phyloP scores from a whole-genome alignment of 2,888 invertebrate genomes.

The Mimachlamys varia region DNA sequence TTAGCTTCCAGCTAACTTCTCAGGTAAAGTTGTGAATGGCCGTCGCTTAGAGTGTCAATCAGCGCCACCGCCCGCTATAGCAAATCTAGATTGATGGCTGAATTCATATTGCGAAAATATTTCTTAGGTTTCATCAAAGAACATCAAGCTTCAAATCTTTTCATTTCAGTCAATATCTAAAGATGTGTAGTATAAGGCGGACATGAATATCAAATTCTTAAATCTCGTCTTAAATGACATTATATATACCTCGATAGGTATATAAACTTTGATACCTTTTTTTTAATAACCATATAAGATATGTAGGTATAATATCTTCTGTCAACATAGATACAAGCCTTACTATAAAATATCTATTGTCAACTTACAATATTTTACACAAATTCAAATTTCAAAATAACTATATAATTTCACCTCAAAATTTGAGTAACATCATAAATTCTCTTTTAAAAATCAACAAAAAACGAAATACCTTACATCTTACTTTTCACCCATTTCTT shows the following conservation, averaged over 20 bases:
- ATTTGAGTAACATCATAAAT: not conserved
- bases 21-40: slow-evolving; percentile 11
- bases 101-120: not conserved
- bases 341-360: too few relatives aligned
- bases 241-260: not conserved
- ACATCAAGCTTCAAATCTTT: not conserved
- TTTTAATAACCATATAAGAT: too few relatives aligned
- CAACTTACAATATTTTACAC: too few relatives aligned
- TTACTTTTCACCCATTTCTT: not conserved
- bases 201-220: not conserved
- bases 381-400: too few relatives aligned
- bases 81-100: not conserved
- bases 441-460: not conserved
- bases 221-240: not conserved
- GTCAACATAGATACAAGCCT: too few relatives aligned
- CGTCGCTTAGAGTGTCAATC: not conserved
- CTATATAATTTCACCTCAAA: too few relatives aligned
- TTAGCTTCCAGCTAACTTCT: not conserved
- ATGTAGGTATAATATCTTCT: too few relatives aligned
- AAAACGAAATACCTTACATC: not conserved
- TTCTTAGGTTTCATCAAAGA: not conserved
- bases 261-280: too few relatives aligned
- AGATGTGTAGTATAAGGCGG: not conserved
- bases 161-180: not conserved
- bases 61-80: not conserved